A percentile compares a stretch with the other conserved stretches of the same genome.
Evolutionary conservation across 1,140 invertebrate species (phyloP).

Genomic region (Drosophila micromelanica): DNA sequence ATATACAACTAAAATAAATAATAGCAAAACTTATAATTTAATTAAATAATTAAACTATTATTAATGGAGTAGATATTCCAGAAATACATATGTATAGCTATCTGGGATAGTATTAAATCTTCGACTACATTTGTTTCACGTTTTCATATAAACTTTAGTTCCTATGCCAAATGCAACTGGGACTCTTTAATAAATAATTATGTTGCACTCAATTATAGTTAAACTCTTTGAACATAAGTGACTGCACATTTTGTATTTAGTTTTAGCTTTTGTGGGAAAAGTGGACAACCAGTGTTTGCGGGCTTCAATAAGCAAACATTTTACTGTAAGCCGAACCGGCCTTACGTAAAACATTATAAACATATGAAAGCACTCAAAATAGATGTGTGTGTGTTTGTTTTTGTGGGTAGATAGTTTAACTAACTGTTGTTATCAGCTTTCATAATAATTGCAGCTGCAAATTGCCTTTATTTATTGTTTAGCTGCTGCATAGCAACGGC

Average conservation of each 20-base stretch:
- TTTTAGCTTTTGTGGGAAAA: conserved; percentile 15
- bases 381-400: conserved; percentile 31
- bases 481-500: conserved; percentile 51
- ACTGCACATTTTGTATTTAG: conserved; percentile 18
- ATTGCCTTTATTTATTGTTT: conserved; percentile 80
- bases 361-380: conserved; percentile 18
- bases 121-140: no score
- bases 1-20: no score
- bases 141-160: neutral
- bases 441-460: conserved; percentile 81
- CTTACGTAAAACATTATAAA: conserved; percentile 9
- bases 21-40: no score
- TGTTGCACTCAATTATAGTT: neutral
- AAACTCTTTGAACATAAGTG: neutral
- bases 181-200: neutral
- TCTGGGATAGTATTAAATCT: no score
- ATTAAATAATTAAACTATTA: no score
- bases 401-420: conserved; percentile 51
- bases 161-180: neutral
- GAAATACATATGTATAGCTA: no score
- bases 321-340: conserved; percentile 1
- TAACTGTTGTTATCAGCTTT: conserved; percentile 66
- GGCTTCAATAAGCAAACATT: conserved; percentile 23
- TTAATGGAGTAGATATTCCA: no score
- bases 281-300: conserved; percentile 36